phyloP scores from a whole-genome alignment of 2,113 vertebrate species.

The Takifugu flavidus region DNA sequence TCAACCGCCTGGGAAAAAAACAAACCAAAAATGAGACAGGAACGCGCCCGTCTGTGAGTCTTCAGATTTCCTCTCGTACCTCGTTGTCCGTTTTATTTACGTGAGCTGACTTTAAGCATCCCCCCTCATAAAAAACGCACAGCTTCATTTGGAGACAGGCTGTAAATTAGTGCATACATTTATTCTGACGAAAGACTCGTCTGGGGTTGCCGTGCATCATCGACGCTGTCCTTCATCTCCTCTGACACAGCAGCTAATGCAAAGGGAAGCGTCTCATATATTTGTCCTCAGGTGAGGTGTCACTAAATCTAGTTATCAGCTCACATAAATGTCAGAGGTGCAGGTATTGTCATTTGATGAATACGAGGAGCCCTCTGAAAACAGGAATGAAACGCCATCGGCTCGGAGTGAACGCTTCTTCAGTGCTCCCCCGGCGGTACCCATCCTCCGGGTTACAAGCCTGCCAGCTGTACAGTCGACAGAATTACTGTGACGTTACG shows the following conservation, averaged over 20 bases:
- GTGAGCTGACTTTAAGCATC: too few relatives aligned
- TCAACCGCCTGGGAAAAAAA: not conserved
- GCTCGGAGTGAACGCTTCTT: not conserved
- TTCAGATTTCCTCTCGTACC: not conserved
- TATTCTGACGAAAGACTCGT: too few relatives aligned
- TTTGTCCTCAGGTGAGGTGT: not conserved
- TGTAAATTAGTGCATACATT: too few relatives aligned
- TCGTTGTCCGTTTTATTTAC: too few relatives aligned
- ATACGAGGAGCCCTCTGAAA: too few relatives aligned
- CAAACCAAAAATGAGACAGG: constrained; percentile 25
- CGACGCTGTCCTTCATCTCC: not conserved
- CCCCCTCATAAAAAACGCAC: too few relatives aligned
- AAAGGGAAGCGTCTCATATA: not conserved
- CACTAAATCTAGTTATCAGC: not conserved
- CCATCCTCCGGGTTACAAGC: too few relatives aligned
- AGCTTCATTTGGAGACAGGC: not conserved
- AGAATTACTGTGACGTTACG: too few relatives aligned
- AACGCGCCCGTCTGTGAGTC: not conserved
- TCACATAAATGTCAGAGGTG: not conserved
- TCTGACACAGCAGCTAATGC: constrained; percentile 3
- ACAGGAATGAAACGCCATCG: not conserved
- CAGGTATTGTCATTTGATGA: not conserved
- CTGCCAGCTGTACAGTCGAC: too few relatives aligned
- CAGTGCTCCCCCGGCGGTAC: too few relatives aligned
- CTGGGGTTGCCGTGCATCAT: too few relatives aligned